Evolutionary conservation across 2,113 vertebrate species (phyloP).

Genomic region (Oncorhynchus gorbuscha): DNA sequence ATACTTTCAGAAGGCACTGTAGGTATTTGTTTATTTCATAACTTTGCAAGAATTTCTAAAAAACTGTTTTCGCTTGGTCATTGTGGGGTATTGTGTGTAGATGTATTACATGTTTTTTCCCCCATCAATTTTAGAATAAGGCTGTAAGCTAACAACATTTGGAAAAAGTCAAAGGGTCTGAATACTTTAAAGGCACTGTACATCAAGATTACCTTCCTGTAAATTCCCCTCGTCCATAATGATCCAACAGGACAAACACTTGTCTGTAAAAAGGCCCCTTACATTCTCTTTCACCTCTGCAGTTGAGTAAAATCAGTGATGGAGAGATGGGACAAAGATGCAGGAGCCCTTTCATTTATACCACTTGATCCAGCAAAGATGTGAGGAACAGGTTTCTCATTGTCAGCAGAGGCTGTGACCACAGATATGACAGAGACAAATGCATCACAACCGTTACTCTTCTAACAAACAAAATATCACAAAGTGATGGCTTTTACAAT

Average conservation of each 20-base stretch:
- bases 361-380: neutral
- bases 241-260: neutral
- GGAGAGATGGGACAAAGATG: neutral
- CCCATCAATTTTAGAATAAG: no score
- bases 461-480: slow-evolving; percentile 25
- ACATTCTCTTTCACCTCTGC: neutral
- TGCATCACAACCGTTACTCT: neutral
- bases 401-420: slow-evolving; percentile 1
- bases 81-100: no score
- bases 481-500: slow-evolving; percentile 26
- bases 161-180: no score
- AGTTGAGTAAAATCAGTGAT: slow-evolving; percentile 4
- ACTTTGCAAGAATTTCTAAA: no score
- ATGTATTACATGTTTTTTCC: no score
- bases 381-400: slow-evolving; percentile 10
- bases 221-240: neutral
- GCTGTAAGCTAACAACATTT: no score
- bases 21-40: no score
- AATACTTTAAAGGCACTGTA: no score
- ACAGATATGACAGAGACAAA: slow-evolving; percentile 10
- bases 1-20: no score
- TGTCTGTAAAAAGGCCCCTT: neutral
- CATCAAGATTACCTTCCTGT: slow-evolving; percentile 4
- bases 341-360: neutral
- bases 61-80: no score